Base-by-base conservation (phyloP, 2,797 vertebrate species). In the Lepus oiostolus region DNA sequence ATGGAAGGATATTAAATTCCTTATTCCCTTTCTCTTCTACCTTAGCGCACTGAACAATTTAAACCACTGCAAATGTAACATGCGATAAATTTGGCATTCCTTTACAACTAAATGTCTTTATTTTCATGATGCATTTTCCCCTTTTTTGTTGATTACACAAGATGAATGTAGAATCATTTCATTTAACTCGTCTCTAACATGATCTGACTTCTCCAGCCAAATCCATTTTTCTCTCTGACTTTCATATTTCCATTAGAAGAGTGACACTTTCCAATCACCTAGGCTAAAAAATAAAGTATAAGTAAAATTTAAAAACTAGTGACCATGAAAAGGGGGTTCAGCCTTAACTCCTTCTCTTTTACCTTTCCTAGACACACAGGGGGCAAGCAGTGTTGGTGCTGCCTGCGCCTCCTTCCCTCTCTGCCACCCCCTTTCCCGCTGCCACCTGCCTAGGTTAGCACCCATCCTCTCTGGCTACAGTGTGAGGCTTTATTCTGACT, bases 141-240 rank as follows among this genome's bases (percentile, higher is more conserved):
- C 52, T 63, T 90, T 88, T 85, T 77, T 60, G 32, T 76, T 94
- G 74, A 70, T 71, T 87, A 93, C n/a, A 87, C 84, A 87, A 94
- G 87, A 77, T 35, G 32, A 88, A 47, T 65, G n/a, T 74, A 52
- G 81, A 81, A 62, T 87, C 17, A 52, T 60, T 91, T 68, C n/a
- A 85, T 67, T 71, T 76, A 50, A 72, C 65, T 75, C 35, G 4
- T 77, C 62, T 92, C 32, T 88, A 50, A 85, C 47, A 58, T 81
- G 35, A 13, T 65, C 60, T 22, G n/a, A 22, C 42, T 11, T 95
- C 26, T 81, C 50, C 28, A 54, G 71, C 79, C 76, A 79, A 85
- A 70, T 74, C 63, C 90, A 26, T 28, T 87, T 86, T 93, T 68
- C 84, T 95, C 19, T 30, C 30, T 50, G 24, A 11, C 62, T 70